Evolutionary conservation across 2,113 vertebrate genomes (phyloP).

Genomic region (Empidonax alnorum): DNA sequence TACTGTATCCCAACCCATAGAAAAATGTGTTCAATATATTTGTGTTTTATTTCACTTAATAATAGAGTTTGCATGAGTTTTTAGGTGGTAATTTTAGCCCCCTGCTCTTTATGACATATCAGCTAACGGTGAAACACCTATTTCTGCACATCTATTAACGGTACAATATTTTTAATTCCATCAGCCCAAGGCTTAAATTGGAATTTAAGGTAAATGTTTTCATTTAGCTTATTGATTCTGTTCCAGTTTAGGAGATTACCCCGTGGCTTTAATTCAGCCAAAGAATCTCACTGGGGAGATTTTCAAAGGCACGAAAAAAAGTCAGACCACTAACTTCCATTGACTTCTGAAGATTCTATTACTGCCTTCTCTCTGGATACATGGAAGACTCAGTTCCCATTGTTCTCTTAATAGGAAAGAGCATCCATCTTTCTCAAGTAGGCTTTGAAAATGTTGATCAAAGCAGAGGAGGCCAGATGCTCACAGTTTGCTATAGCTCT

Average conservation of each 20-base stretch:
- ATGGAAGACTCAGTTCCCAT: not conserved
- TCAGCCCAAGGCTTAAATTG: not conserved
- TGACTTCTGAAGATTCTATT: constrained; percentile 29
- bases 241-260: constrained; percentile 54
- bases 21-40: not conserved
- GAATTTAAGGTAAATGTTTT: constrained; percentile 37
- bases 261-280: constrained; percentile 15
- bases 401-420: constrained; percentile 36
- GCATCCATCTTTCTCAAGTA: constrained; percentile 23
- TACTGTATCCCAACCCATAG: not conserved
- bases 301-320: constrained; percentile 37
- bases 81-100: not conserved
- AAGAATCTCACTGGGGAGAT: constrained; percentile 27
- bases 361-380: constrained; percentile 12
- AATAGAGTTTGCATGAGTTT: not conserved
- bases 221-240: constrained; percentile 30
- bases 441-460: constrained; percentile 57
- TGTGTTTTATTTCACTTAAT: not conserved
- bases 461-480: constrained; percentile 9
- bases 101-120: not conserved
- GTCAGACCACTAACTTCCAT: not conserved
- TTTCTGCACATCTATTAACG: not conserved
- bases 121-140: not conserved
- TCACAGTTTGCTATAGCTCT: not conserved
- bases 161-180: not conserved